These are phyloP conservation scores for Drosophila hydei DNA, from an alignment of 1,140 invertebrate species.

Conservation along the genomic window DNA sequence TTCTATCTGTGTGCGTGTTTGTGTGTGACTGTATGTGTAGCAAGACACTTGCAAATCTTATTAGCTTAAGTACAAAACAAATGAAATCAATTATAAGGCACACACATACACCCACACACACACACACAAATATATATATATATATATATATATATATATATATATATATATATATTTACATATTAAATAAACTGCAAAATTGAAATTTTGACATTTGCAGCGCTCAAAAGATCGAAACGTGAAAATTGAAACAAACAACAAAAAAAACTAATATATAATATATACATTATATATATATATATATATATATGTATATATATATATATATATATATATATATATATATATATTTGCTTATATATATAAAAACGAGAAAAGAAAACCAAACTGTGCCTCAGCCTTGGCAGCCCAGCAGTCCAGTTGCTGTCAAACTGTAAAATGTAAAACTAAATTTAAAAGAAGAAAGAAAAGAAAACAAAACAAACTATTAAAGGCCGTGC, in stretches of 20 bases:
- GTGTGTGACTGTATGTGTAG: no score
- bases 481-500: neutral
- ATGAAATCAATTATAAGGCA: conserved; percentile 5
- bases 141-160: conserved; percentile 16
- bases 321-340: neutral
- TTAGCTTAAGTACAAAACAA: conserved; percentile 22
- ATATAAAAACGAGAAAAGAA: conserved; percentile 10
- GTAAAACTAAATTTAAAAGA: conserved; percentile 14
- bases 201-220: conserved; percentile 21
- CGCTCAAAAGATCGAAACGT: conserved; percentile 33
- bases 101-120: conserved; percentile 15
- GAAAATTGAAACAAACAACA: conserved; percentile 9
- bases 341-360: no score
- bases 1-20: conserved; percentile 6
- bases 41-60: conserved; percentile 10
- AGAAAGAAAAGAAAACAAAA: neutral
- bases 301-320: no score
- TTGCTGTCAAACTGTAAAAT: conserved; percentile 32
- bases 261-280: neutral
- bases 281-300: neutral
- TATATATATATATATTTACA: neutral
- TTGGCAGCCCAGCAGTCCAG: conserved; percentile 8
- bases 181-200: conserved; percentile 10
- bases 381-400: conserved; percentile 53
- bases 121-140: conserved; percentile 20